These are phyloP conservation scores for Eclectus roratus DNA, from an alignment of 2,113 vertebrate species.

Conservation along the genomic window DNA sequence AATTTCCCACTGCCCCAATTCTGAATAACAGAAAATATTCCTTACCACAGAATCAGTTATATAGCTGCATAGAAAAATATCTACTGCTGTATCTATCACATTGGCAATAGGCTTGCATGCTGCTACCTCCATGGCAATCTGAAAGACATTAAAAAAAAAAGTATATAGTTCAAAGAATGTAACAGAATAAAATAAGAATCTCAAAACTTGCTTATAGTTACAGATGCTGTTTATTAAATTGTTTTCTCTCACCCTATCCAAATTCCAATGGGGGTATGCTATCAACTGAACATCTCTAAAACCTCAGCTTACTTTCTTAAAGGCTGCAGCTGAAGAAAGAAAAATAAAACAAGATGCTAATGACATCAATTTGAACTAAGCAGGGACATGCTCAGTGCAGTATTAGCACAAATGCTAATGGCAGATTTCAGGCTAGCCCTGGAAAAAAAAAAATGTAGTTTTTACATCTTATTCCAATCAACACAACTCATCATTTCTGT, in stretches of 20 bases:
- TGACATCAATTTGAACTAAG: background rate
- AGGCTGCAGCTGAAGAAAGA: background rate
- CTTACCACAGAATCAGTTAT: constrained; percentile 91
- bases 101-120: constrained; percentile 92
- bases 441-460: background rate
- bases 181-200: background rate
- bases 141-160: background rate
- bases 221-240: background rate
- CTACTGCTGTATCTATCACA: constrained; percentile 83
- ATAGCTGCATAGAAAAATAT: constrained; percentile 88
- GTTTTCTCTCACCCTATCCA: background rate
- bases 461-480: background rate
- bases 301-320: background rate
- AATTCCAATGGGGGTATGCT: background rate
- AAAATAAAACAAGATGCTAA: background rate
- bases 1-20: background rate
- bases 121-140: constrained; percentile 87
- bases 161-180: background rate
- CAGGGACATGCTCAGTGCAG: background rate
- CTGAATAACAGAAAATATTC: background rate
- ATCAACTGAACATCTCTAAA: background rate
- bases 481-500: background rate
- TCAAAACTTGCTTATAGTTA: background rate
- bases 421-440: background rate
- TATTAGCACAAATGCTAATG: background rate